These are phyloP conservation scores for Caenorhabditis uteleia DNA, from an alignment of 2,888 invertebrate species.

Conservation along the genomic window DNA sequence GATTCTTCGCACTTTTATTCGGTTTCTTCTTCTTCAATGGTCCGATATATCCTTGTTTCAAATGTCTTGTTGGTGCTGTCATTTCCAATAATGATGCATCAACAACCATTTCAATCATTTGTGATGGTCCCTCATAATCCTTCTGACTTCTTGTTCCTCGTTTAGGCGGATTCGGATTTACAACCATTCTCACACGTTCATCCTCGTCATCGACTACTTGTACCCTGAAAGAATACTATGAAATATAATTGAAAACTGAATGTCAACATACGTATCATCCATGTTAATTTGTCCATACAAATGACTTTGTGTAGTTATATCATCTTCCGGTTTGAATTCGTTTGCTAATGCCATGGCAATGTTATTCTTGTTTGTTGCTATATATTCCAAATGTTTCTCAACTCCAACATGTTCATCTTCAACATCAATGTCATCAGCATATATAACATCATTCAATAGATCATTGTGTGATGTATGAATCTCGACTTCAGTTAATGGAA, in stretches of 20 bases:
- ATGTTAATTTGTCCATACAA: slow-evolving; percentile 25
- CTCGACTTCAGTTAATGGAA: slow-evolving; percentile 8
- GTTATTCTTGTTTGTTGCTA: background rate
- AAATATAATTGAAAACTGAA: background rate
- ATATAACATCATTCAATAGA: background rate
- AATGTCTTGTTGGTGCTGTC: slow-evolving; percentile 28
- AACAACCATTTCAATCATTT: slow-evolving; percentile 31
- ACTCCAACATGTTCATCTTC: background rate
- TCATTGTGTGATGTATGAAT: slow-evolving; percentile 2
- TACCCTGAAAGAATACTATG: background rate
- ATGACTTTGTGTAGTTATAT: slow-evolving; percentile 1
- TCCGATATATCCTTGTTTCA: slow-evolving; percentile 11
- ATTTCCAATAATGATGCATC: slow-evolving; percentile 39
- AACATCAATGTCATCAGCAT: background rate
- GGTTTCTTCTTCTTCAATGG: background rate
- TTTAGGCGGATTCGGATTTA: slow-evolving; percentile 46
- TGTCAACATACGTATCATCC: slow-evolving; percentile 18
- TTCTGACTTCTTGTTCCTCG: slow-evolving; percentile 13
- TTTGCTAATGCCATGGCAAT: background rate
- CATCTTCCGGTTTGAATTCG: background rate
- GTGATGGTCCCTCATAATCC: slow-evolving; percentile 6
- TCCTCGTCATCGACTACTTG: slow-evolving; percentile 23
- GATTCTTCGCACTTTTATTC: slow-evolving; percentile 39
- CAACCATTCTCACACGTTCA: slow-evolving; percentile 26
- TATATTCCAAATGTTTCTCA: background rate